Evolutionary conservation across 2,888 invertebrate genomes (phyloP), one percentile per base, ranked within the genome.

Genomic region (Plagodis pulveraria): DNA sequence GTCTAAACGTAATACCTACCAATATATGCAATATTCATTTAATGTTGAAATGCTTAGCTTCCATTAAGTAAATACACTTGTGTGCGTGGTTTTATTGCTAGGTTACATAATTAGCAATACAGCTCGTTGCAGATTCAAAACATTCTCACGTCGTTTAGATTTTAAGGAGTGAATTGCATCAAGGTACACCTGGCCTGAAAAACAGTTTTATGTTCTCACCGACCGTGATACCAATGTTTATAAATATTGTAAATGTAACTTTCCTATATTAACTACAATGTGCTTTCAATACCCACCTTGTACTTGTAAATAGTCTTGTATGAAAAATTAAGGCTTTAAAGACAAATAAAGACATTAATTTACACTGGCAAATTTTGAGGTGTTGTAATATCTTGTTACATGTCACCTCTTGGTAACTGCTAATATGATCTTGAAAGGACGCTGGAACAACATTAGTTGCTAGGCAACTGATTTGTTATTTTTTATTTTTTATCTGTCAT

Each of bases 91-190:
- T 9, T 22, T 22, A 22, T 33, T 7, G 35, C 12, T 9, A 9
- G 12, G 36, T 12, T 10, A 47, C 32, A 40, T 7, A 50, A n/a
- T 50, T 38, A 50, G n/a, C 10, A 33, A 6, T 6, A 50, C 41
- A 41, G 52, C 40, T 56, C 40, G 58, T 56, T 56, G 56, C 57
- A 56, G 43, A 54, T 45, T 44, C 10, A 56, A 58, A 62, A 48
- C 53, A 54, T 59, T 56, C 44, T 53, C 56, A 58, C 36, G 50
- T 50, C 56, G 63, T 60, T 60, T 55, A 44, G 36, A 54, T 58
- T 56, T 46, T 44, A 56, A 56, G 53, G 45, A 54, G 53, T 54
- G 35, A 8, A 45, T 58, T 58, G 49, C 53, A 41, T 49, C 53
- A 50, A 50, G 8, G 9, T 47, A 36, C 50, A 56, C 36, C 42